Percentiles rank a stretch among this genome's conserved stretches.
phyloP scores from a whole-genome alignment of 2,888 invertebrate genomes.

The Megaustenia siamemsis region DNA sequence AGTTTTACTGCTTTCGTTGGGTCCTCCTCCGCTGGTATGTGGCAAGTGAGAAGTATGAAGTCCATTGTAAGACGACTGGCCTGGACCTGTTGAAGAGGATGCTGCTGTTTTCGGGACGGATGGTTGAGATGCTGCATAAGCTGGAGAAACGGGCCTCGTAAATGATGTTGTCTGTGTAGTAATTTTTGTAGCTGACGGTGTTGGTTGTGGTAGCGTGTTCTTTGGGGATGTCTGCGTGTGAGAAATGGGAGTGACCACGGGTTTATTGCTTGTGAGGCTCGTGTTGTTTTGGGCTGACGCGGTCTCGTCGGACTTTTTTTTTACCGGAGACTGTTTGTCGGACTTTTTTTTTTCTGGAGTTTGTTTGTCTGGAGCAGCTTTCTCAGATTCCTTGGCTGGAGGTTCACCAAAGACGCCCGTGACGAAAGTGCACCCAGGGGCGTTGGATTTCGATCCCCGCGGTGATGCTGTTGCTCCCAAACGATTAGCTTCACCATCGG shows the following conservation, averaged over 20 bases:
- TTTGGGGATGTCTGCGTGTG: background rate
- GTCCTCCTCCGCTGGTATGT: background rate
- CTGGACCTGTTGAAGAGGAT: background rate
- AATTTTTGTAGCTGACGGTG: background rate
- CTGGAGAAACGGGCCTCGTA: background rate
- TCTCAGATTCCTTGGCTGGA: background rate
- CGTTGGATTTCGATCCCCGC: background rate
- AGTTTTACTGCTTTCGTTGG: background rate
- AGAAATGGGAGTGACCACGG: background rate
- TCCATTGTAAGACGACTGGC: background rate
- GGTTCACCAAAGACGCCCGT: conserved; percentile 29
- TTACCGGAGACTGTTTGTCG: background rate
- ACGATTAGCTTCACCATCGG: background rate
- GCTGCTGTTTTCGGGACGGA: background rate
- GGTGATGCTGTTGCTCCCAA: background rate
- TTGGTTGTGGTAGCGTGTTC: background rate
- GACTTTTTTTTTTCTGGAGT: background rate
- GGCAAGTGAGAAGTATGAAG: background rate
- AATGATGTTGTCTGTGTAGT: background rate
- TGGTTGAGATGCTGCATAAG: background rate
- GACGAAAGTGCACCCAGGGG: conserved; percentile 34
- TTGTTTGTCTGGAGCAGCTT: background rate
- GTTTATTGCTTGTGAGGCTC: background rate
- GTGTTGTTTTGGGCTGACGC: background rate
- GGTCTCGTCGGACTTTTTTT: background rate